Conservation (phyloP, 2,797 vertebrate species). For the Momotus momota region DNA sequence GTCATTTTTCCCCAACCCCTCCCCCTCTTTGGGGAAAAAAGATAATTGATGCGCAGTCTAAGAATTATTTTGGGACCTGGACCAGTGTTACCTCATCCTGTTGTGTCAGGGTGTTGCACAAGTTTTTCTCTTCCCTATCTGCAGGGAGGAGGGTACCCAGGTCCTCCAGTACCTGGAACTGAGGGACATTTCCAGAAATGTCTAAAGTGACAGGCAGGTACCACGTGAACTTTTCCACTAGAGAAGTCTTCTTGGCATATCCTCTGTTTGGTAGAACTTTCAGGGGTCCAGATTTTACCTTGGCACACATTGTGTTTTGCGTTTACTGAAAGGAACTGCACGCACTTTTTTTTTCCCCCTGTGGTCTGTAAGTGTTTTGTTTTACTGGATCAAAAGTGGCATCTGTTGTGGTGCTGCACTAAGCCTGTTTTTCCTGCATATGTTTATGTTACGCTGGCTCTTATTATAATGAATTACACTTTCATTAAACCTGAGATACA, state of each 20-base stretch:
- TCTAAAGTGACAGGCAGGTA: background rate
- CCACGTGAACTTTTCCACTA: background rate
- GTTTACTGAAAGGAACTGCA: background rate
- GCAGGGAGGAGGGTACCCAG: background rate
- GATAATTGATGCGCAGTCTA: background rate
- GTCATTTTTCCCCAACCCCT: accelerated
- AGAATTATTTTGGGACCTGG: background rate
- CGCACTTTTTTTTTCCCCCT: background rate
- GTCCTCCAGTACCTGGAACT: background rate
- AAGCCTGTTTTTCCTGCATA: conserved; percentile 62
- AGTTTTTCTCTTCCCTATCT: background rate
- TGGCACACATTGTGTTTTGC: background rate
- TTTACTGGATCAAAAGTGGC: background rate
- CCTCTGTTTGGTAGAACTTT: background rate
- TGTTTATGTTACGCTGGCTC: conserved; percentile 26
- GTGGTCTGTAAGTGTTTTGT: background rate
- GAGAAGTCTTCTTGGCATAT: background rate
- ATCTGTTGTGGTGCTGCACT: background rate
- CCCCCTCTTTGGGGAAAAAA: accelerated
- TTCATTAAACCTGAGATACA: conserved; percentile 22
- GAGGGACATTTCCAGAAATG: background rate
- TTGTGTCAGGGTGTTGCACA: background rate
- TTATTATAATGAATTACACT: conserved; percentile 30
- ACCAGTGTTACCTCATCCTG: background rate
- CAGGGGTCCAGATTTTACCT: background rate